Conservation (phyloP, 2,888 invertebrate genomes). For the Antheraea yamamai region DNA sequence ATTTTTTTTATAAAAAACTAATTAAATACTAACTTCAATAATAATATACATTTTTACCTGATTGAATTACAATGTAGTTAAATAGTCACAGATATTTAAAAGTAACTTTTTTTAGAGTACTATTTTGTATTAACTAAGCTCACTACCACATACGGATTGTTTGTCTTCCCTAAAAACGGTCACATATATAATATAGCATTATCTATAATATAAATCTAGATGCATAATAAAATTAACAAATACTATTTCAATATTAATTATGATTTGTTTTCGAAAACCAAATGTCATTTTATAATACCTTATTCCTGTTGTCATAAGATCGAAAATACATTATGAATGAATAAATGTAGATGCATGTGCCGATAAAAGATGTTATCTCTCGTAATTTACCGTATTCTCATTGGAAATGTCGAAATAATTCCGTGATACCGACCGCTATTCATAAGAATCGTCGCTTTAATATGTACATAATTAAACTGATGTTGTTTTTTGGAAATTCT, state of each 20-base stretch:
- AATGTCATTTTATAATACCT: neutral
- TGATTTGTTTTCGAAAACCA: constrained; percentile 14
- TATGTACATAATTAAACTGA: neutral
- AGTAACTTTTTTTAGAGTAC: neutral
- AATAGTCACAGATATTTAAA: neutral
- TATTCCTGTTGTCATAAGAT: neutral
- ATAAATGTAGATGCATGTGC: constrained; percentile 24
- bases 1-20: neutral
- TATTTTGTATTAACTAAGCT: neutral
- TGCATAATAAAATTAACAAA: constrained; percentile 4
- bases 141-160: neutral
- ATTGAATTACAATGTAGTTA: neutral
- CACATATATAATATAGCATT: constrained; percentile 19
- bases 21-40: neutral
- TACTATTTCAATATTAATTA: constrained; percentile 20
- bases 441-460: neutral
- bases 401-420: constrained; percentile 33
- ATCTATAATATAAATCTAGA: constrained; percentile 16
- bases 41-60: neutral
- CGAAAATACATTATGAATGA: neutral
- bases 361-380: constrained; percentile 37
- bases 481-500: neutral
- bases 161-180: constrained; percentile 11
- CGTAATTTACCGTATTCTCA: constrained; percentile 27
- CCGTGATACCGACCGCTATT: constrained; percentile 33